These are phyloP conservation scores for Apodemia hepburni DNA, from an alignment of 2,888 invertebrate species.

Conservation along the genomic window DNA sequence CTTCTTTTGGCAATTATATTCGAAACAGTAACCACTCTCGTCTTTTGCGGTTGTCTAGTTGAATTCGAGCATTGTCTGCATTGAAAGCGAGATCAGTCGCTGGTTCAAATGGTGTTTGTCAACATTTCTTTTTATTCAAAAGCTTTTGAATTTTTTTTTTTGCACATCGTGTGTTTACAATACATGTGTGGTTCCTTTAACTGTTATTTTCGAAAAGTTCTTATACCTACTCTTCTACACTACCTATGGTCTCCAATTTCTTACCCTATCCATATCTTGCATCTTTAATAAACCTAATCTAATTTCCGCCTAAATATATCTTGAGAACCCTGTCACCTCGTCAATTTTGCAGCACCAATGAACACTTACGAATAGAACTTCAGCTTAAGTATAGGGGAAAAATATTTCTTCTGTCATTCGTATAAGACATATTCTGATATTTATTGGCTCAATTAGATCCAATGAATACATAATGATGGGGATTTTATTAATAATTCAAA, in stretches of 20 bases:
- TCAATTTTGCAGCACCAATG: conserved; percentile 66
- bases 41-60: neutral
- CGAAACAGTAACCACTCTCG: neutral
- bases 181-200: too few relatives aligned
- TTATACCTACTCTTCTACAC: neutral
- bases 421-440: neutral
- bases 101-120: neutral
- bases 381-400: conserved; percentile 1
- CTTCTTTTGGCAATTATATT: neutral
- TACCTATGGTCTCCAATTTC: neutral
- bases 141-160: too few relatives aligned
- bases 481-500: too few relatives aligned
- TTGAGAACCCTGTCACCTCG: conserved; percentile 58
- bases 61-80: neutral
- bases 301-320: conserved; percentile 35
- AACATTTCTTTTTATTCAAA: too few relatives aligned
- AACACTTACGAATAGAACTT: conserved; percentile 49
- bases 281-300: conserved; percentile 29
- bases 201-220: neutral
- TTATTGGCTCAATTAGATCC: neutral
- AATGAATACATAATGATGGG: neutral
- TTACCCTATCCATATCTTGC: neutral
- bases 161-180: too few relatives aligned
- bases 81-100: neutral
- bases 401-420: conserved; percentile 4